Percentiles rank a stretch among this genome's conserved stretches.
These are phyloP conservation scores for Hirtodrosophila trivittata DNA, from an alignment of 2,888 invertebrate genomes.

Conservation along the genomic window DNA sequence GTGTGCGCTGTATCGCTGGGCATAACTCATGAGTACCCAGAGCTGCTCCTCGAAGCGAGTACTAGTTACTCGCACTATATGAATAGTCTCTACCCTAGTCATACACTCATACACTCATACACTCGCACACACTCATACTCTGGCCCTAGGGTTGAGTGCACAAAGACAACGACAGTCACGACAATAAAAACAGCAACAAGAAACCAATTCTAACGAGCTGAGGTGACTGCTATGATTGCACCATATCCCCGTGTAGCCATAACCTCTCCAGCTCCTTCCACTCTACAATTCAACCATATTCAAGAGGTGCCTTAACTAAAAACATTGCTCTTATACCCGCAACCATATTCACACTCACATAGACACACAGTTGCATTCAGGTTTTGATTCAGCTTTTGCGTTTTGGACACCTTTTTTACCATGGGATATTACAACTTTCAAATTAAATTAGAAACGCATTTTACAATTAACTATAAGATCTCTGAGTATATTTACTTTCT, in stretches of 20 bases:
- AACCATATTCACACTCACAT: constrained; percentile 16
- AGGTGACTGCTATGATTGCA: constrained; percentile 32
- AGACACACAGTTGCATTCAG: constrained; percentile 17
- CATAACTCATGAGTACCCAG: constrained; percentile 56
- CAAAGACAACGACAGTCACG: constrained; percentile 58
- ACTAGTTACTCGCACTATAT: not conserved
- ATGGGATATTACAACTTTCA: not conserved
- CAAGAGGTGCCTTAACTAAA: constrained; percentile 23
- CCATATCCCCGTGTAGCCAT: not conserved
- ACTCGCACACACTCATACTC: not conserved
- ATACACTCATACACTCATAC: no score
- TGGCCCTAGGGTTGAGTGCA: constrained; percentile 44
- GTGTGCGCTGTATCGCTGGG: constrained; percentile 56
- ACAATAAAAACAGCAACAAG: constrained; percentile 48
- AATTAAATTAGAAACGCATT: not conserved
- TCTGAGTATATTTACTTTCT: no score
- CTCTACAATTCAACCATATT: constrained; percentile 9
- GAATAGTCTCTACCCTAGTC: not conserved
- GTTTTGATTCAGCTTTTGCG: constrained; percentile 12
- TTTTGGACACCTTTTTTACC: not conserved
- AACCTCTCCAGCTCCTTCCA: not conserved
- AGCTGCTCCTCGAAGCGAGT: no score
- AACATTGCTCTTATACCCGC: constrained; percentile 22
- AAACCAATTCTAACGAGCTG: constrained; percentile 53
- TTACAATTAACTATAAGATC: no score